These are phyloP conservation scores for Cuniculus paca DNA, from an alignment of 2,797 vertebrate genomes.

Conservation along the genomic window DNA sequence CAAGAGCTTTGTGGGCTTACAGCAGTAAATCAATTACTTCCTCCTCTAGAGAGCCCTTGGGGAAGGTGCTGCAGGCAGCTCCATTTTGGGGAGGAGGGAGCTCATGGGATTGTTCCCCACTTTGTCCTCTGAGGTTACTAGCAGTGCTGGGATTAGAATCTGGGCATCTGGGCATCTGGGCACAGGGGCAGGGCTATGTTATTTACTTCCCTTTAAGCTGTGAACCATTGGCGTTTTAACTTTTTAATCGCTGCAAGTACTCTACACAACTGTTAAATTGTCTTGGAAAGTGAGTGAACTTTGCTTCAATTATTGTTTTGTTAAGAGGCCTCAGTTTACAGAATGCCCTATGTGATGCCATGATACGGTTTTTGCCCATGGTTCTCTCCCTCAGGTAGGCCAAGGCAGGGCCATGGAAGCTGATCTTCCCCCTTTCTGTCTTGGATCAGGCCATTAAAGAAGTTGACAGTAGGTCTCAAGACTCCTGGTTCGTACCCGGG, in stretches of 20 bases:
- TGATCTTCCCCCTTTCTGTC: background rate
- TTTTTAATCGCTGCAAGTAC: background rate
- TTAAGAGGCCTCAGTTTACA: background rate
- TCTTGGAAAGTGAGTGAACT: background rate
- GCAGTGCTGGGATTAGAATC: background rate
- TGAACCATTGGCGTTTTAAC: background rate
- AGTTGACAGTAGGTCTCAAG: background rate
- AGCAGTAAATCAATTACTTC: background rate
- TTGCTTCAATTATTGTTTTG: background rate
- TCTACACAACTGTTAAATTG: background rate
- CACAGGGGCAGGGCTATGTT: no score
- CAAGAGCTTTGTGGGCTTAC: no score
- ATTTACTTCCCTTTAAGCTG: background rate
- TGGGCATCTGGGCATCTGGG: background rate
- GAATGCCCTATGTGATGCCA: background rate
- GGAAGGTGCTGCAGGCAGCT: background rate
- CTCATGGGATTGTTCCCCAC: background rate
- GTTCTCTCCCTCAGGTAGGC: background rate
- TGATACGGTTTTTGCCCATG: background rate
- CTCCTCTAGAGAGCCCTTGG: background rate
- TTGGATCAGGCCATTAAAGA: background rate
- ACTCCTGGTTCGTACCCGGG: background rate
- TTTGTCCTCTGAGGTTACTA: background rate
- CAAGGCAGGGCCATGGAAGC: background rate
- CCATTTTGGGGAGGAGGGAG: background rate